Percentiles rank a stretch among this genome's conserved stretches.
Evolutionary conservation across 2,888 invertebrate genomes (phyloP).

Genomic region (Entomobrya multifasciata): DNA sequence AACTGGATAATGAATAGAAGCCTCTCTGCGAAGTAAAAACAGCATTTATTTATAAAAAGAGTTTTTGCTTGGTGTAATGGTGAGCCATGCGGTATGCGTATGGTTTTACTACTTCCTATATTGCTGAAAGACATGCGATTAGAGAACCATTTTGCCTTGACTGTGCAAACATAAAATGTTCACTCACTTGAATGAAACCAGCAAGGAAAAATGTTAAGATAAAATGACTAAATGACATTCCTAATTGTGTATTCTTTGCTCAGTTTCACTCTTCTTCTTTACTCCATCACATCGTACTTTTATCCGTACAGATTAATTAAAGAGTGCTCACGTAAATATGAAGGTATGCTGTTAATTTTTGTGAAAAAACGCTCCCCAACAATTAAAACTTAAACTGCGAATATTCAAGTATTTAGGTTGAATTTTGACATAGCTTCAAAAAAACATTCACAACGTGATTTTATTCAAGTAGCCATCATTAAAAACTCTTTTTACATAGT

Average conservation of each 20-base stretch:
- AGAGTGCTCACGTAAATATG: neutral
- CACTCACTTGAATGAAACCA: conserved; percentile 25
- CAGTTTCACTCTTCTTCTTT: neutral
- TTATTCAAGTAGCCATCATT: too few relatives aligned
- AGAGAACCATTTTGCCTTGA: neutral
- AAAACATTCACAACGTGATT: too few relatives aligned
- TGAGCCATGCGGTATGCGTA: conserved; percentile 1
- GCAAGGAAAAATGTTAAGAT: conserved; percentile 21
- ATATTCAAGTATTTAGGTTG: too few relatives aligned
- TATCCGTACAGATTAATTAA: conserved; percentile 55
- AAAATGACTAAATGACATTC: conserved; percentile 3
- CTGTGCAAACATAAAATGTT: conserved; percentile 23
- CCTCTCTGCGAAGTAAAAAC: too few relatives aligned
- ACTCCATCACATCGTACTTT: too few relatives aligned
- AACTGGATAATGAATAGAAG: conserved; percentile 29
- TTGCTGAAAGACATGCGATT: conserved; percentile 51
- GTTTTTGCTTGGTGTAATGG: neutral
- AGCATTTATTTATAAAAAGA: neutral
- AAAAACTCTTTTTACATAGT: too few relatives aligned
- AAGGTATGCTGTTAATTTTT: neutral
- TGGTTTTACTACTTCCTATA: conserved; percentile 50
- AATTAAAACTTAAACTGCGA: too few relatives aligned
- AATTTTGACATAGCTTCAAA: too few relatives aligned
- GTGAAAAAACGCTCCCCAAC: neutral
- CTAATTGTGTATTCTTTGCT: conserved; percentile 41